phyloP scores from a whole-genome alignment of 2,797 vertebrate genomes.

The Telmatherina bonti region DNA sequence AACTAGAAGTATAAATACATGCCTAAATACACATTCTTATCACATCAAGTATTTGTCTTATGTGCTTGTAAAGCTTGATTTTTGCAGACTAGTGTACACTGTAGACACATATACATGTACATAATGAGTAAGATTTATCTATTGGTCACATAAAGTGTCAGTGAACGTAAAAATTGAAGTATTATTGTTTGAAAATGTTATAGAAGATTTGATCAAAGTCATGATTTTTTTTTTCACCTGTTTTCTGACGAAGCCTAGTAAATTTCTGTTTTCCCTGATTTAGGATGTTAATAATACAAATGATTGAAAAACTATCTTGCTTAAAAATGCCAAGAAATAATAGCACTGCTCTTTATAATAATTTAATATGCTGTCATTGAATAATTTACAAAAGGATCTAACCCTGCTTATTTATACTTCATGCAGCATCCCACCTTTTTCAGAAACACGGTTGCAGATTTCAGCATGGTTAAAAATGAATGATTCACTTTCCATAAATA shows the following conservation, averaged over 20 bases:
- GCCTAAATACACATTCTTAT: background rate
- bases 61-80: background rate
- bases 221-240: background rate
- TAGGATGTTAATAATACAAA: background rate
- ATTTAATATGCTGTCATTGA: background rate
- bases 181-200: background rate
- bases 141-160: background rate
- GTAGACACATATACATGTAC: background rate
- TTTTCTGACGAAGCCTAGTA: background rate
- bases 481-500: background rate
- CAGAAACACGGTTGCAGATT: background rate
- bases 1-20: slow-evolving; percentile 28
- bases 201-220: background rate
- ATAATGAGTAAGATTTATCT: background rate
- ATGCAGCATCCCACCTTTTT: background rate
- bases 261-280: background rate
- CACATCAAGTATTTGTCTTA: background rate
- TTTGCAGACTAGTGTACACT: background rate
- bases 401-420: background rate
- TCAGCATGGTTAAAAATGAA: background rate
- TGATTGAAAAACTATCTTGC: background rate
- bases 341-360: background rate
- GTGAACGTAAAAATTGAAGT: too few species aligned
- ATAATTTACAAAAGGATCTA: background rate
- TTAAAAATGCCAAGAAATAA: background rate